Evolutionary conservation across 2,797 vertebrate species (phyloP).

Genomic region (Buphagus erythrorhynchus): DNA sequence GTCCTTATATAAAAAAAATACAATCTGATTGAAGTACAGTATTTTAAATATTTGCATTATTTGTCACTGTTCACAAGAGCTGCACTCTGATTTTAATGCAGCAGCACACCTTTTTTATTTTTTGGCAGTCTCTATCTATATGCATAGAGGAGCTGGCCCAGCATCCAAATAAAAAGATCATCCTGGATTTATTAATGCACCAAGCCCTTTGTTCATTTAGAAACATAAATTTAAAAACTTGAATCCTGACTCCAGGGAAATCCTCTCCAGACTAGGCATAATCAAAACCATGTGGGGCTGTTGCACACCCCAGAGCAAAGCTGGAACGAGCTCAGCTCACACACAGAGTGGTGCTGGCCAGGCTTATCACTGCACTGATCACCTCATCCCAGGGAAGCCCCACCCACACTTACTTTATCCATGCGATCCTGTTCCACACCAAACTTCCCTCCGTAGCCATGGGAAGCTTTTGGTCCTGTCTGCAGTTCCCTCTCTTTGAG

Average conservation of each 20-base stretch:
- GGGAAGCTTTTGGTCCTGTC: slow-evolving; percentile 89
- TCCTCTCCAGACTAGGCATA: background rate
- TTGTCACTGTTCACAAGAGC: background rate
- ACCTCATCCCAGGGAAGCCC: background rate
- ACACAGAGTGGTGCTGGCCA: background rate
- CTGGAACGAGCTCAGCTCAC: background rate
- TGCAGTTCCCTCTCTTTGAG: slow-evolving; percentile 91
- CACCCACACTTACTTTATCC: slow-evolving; percentile 85
- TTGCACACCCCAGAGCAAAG: background rate
- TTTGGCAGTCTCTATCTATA: background rate
- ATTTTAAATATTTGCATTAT: background rate
- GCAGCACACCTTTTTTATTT: background rate
- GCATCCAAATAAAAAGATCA: background rate
- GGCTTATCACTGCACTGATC: slow-evolving; percentile 72
- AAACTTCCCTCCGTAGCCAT: slow-evolving; percentile 93
- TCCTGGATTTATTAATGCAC: background rate
- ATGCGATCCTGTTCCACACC: slow-evolving; percentile 94
- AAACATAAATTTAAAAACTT: background rate
- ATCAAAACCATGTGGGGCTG: background rate
- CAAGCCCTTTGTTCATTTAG: background rate
- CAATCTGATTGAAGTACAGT: background rate
- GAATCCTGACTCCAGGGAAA: background rate
- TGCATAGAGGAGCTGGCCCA: background rate
- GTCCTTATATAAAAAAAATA: background rate
- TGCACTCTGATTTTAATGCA: background rate